phyloP scores from a whole-genome alignment of 2,113 vertebrate genomes.

The Chroicocephalus ridibundus region DNA sequence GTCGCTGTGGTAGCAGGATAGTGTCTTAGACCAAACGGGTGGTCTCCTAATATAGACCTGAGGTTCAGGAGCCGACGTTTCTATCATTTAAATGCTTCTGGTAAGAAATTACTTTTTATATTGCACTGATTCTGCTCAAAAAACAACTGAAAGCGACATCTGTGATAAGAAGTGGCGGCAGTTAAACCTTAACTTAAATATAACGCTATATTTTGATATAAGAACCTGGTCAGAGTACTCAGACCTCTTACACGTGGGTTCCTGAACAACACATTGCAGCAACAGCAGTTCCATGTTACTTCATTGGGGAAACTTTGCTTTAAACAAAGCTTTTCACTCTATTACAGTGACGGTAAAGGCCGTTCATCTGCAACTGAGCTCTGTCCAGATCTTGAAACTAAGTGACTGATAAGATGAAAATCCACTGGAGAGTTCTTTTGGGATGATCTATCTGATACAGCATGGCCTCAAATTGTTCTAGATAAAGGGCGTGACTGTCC shows the following conservation, averaged over 20 bases:
- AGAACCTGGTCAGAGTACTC: background rate
- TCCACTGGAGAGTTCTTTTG: background rate
- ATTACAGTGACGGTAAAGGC: background rate
- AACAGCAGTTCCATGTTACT: background rate
- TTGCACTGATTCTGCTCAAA: background rate
- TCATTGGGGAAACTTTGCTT: background rate
- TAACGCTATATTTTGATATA: background rate
- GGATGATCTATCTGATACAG: background rate
- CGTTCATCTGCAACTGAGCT: background rate
- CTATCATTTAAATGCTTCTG: rapidly evolving
- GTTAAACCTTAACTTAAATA: background rate
- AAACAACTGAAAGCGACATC: rapidly evolving
- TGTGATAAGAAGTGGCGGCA: too few relatives aligned
- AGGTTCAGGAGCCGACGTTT: rapidly evolving
- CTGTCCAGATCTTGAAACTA: background rate
- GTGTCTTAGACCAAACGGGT: rapidly evolving
- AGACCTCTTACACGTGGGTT: rapidly evolving
- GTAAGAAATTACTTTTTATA: rapidly evolving
- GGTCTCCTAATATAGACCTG: rapidly evolving
- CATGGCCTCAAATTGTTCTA: background rate
- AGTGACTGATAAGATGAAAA: background rate
- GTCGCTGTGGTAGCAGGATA: rapidly evolving
- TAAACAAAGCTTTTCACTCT: background rate
- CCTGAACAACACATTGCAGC: background rate
- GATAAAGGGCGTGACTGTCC: background rate